Percentiles rank a stretch among this genome's conserved stretches.
Conservation (phyloP, 2,888 invertebrate genomes). For the Cosmopolites sordidus region DNA sequence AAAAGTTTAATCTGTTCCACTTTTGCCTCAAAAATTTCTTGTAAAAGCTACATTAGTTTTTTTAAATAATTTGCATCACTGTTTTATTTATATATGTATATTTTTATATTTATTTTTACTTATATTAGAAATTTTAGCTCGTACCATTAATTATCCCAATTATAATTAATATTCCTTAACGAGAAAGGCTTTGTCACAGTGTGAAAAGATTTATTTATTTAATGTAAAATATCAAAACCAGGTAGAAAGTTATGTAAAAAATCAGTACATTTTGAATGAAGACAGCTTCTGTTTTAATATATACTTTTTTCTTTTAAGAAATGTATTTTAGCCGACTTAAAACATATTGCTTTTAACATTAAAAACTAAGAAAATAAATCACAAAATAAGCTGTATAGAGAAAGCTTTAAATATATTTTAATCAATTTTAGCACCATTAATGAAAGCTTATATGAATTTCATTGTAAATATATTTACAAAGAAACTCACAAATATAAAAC, state of each 20-base stretch:
- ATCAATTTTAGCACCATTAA: too few species aligned
- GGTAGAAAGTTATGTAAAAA: not conserved
- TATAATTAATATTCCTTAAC: conserved; percentile 1
- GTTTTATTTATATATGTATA: not conserved
- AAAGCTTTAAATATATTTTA: too few species aligned
- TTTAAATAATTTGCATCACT: not conserved
- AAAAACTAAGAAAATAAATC: too few species aligned
- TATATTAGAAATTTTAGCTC: not conserved
- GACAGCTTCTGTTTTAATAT: not conserved
- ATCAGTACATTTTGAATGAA: not conserved
- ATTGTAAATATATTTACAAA: too few species aligned
- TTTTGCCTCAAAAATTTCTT: not conserved
- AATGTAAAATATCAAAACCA: not conserved
- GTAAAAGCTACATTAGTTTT: not conserved
- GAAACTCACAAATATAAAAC: too few species aligned
- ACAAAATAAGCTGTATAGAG: too few species aligned
- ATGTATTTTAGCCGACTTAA: too few species aligned
- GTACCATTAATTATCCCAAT: not conserved
- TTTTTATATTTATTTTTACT: not conserved
- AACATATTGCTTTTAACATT: too few species aligned
- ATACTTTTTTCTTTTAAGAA: too few species aligned
- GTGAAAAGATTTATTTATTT: not conserved
- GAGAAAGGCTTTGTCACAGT: conserved; percentile 1
- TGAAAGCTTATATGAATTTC: too few species aligned
- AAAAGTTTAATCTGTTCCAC: not conserved